A percentile compares a stretch with the other conserved stretches of the same genome.
These are phyloP conservation scores for Haliaeetus leucogaster DNA, from an alignment of 2,113 vertebrate species.

Conservation along the genomic window DNA sequence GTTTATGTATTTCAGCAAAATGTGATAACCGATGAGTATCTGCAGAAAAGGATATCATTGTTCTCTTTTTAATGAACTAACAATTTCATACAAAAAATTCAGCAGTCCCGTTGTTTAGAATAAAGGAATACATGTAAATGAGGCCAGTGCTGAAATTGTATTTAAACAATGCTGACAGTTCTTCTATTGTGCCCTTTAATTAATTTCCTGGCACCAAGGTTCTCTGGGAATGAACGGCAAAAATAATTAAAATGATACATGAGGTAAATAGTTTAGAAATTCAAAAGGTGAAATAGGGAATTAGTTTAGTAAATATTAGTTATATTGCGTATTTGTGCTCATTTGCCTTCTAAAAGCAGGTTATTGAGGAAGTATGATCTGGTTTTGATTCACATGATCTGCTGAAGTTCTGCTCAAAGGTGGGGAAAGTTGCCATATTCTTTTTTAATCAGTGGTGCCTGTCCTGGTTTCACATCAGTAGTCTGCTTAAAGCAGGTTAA, in stretches of 20 bases:
- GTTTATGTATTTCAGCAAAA: slow-evolving; percentile 35
- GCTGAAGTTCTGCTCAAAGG: slow-evolving; percentile 7
- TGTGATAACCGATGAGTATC: slow-evolving; percentile 63
- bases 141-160: slow-evolving; percentile 51
- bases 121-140: slow-evolving; percentile 67
- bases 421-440: background rate
- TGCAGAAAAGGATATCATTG: slow-evolving; percentile 52
- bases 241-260: slow-evolving; percentile 82
- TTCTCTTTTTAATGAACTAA: slow-evolving; percentile 69
- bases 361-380: background rate
- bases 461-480: background rate
- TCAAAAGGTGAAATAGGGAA: slow-evolving; percentile 68
- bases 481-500: background rate
- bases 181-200: slow-evolving; percentile 78
- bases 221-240: slow-evolving; percentile 74
- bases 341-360: slow-evolving; percentile 22
- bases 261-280: slow-evolving; percentile 75
- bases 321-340: slow-evolving; percentile 60
- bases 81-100: slow-evolving; percentile 58
- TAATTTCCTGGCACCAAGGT: slow-evolving; percentile 72
- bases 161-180: slow-evolving; percentile 68
- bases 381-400: background rate
- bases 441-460: background rate
- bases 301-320: slow-evolving; percentile 66
- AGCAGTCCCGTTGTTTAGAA: slow-evolving; percentile 64